Percentiles rank a stretch among this genome's conserved stretches.
Evolutionary conservation across 2,113 vertebrate species (phyloP).

Genomic region (Sinocyclocheilus maitianheensis): DNA sequence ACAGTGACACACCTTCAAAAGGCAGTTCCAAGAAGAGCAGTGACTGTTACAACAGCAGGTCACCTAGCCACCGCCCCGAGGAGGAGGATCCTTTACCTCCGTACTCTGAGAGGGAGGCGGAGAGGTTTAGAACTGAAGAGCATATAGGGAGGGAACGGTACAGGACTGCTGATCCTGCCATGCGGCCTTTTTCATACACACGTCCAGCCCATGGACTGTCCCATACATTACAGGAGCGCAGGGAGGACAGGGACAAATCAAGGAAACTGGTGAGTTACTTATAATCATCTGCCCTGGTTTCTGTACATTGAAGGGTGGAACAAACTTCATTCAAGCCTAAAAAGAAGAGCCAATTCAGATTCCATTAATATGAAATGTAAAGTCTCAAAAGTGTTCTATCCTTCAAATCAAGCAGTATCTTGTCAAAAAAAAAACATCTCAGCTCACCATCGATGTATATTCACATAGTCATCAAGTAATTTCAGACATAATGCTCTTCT

Average conservation of each 20-base stretch:
- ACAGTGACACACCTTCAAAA: slow-evolving; percentile 87
- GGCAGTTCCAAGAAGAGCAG: slow-evolving; percentile 81
- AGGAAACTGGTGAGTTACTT: slow-evolving; percentile 89
- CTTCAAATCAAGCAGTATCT: neutral
- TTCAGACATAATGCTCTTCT: neutral
- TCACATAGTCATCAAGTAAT: neutral
- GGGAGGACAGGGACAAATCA: slow-evolving; percentile 85
- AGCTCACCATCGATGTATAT: neutral
- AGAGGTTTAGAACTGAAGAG: slow-evolving; percentile 73
- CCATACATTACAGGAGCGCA: slow-evolving; percentile 81
- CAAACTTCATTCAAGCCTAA: neutral
- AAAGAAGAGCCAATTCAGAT: neutral
- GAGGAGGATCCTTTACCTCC: slow-evolving; percentile 88
- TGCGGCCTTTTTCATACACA: slow-evolving; percentile 78
- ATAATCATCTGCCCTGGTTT: slow-evolving; percentile 55
- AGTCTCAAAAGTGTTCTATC: neutral
- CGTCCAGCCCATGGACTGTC: slow-evolving; percentile 78
- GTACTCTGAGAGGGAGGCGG: slow-evolving; percentile 83
- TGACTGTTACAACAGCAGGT: slow-evolving; percentile 70
- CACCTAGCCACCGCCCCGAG: slow-evolving; percentile 74
- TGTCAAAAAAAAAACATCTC: neutral
- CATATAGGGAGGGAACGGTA: slow-evolving; percentile 53
- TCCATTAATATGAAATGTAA: neutral
- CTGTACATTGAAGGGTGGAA: neutral
- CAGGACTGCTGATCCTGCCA: slow-evolving; percentile 62